Evolutionary conservation across 2,888 invertebrate species (phyloP).

Genomic region (Papilio protenor): DNA sequence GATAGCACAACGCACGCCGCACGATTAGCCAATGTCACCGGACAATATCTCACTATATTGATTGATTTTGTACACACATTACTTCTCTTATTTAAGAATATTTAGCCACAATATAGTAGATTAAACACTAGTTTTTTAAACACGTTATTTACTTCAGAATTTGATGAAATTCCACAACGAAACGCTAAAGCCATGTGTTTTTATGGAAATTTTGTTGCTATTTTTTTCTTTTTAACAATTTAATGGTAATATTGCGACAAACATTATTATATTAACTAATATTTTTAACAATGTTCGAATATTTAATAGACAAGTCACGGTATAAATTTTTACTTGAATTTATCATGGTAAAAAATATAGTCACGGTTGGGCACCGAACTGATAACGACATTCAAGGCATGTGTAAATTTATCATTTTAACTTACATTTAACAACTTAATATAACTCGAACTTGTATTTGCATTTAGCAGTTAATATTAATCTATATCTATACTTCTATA

Average conservation of each 20-base stretch:
- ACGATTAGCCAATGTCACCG: conserved; percentile 78
- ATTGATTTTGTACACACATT: conserved; percentile 11
- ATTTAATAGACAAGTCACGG: neutral
- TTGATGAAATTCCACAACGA: neutral
- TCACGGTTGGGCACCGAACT: too few species aligned
- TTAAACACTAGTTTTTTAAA: neutral
- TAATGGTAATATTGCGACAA: too few species aligned
- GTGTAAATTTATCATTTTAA: neutral
- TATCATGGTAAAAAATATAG: neutral
- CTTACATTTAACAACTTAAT: neutral
- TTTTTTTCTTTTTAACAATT: neutral
- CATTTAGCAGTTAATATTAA: neutral
- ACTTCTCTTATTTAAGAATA: neutral
- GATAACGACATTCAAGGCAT: neutral
- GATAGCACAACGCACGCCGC: conserved; percentile 72
- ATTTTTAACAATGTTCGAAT: too few species aligned
- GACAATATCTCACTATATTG: conserved; percentile 9
- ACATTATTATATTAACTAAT: too few species aligned
- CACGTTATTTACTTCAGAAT: neutral
- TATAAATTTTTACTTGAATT: neutral
- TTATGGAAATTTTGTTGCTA: neutral
- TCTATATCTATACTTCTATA: too few species aligned
- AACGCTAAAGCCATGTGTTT: neutral
- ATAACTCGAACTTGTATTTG: neutral
- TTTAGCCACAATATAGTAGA: neutral